Evolutionary conservation across 2,113 vertebrate species (phyloP), one percentile per base, ranked within the genome.

Genomic region (Microcebus murinus): DNA sequence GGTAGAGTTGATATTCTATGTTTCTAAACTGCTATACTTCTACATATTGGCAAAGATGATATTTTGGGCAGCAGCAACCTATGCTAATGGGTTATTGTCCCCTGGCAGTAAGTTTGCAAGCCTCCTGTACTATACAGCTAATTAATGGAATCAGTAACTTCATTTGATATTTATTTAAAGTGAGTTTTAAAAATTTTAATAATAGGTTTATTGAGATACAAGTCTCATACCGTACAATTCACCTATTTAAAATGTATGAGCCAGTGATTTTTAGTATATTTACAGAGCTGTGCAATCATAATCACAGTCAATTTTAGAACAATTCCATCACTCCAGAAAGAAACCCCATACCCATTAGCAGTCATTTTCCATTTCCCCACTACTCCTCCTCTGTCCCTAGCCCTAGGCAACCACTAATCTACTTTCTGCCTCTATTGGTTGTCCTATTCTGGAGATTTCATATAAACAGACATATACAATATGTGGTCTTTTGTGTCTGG

Each of bases 91-190:
- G 48, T 85, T 89, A 25, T 76, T 91, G 91, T 65, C 48, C 67
- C 90, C 82, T 89, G 89, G 57, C 82, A 67, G 52, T 93, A 86
- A 90, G 15, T 92, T 84, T 73, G 55, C 57, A 71, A 42, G 39
- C 31, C 71, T 94, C 91, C 92, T 88, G 34, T 77, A 57, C 15
- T 81, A 6, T 34, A 34, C 0, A 63, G 67, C 70, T 92, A 34
- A 61, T 91, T 95, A 76, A 55, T 87, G 57, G 50, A 95, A 81
- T 77, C 48, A 71, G 1, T 65, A 81, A 59, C 52, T 88, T 94
- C 52, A 91, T 87, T 87, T 91, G 81, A 87, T 80, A 68, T 79
- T 71, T 81, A 36, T 42, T 88, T 68, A 80, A 95, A 61, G 34
- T 87, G 79, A 73, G 50, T 83, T 8, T 87, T 81, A 97, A 91